Conservation (phyloP, 2,797 vertebrate genomes). For the Hydrocynus forskahlii region DNA sequence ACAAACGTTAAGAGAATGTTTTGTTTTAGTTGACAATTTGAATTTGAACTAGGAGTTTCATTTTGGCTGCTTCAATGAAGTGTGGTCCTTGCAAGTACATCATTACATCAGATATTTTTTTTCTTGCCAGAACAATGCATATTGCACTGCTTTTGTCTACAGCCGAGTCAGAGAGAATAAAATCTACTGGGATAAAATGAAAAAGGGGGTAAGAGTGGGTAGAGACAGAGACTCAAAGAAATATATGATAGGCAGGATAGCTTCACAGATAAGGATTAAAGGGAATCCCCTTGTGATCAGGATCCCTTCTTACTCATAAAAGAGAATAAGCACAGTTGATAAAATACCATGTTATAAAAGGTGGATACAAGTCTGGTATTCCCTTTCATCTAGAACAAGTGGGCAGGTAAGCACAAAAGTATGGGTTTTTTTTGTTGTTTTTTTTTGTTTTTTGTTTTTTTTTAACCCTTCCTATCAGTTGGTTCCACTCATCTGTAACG, state of each 20-base stretch:
- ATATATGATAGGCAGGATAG: not conserved
- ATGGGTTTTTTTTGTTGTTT: too few relatives aligned
- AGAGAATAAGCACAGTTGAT: constrained; percentile 8
- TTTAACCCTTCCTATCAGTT: not conserved
- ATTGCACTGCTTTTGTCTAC: not conserved
- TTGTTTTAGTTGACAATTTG: too few relatives aligned
- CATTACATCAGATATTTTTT: too few relatives aligned
- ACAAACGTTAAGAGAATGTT: too few relatives aligned
- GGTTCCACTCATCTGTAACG: not conserved
- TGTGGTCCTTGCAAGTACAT: too few relatives aligned
- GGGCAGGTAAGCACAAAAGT: not conserved
- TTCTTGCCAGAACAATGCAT: not conserved
- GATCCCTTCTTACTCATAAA: constrained; percentile 16
- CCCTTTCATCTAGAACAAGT: not conserved
- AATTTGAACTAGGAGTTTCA: too few relatives aligned
- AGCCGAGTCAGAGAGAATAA: constrained; percentile 33
- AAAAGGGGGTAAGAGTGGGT: not conserved
- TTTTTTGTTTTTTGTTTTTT: too few relatives aligned
- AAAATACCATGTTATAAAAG: not conserved
- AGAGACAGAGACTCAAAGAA: constrained; percentile 25
- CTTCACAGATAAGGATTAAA: constrained; percentile 62
- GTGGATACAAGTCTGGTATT: constrained; percentile 3
- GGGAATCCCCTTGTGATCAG: constrained; percentile 61
- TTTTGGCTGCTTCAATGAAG: too few relatives aligned
- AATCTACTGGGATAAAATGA: constrained; percentile 5